Percentiles rank a stretch among this genome's conserved stretches.
Evolutionary conservation across 1,140 invertebrate genomes (phyloP).

Genomic region (Harpegnathos saltator): DNA sequence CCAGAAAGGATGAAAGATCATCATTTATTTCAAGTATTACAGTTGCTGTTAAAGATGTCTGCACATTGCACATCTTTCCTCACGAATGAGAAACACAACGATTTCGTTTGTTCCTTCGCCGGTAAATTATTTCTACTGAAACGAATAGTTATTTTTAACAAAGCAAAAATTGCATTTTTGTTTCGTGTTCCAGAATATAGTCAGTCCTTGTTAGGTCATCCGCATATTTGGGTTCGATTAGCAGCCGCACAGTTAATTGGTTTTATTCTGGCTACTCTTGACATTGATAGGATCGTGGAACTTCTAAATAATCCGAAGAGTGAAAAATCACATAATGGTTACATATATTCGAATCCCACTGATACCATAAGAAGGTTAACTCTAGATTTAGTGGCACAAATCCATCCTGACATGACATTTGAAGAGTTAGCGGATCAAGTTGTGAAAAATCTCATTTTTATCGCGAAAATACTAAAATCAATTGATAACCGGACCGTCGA

Average conservation of each 20-base stretch:
- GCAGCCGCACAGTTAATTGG: slow-evolving; percentile 91
- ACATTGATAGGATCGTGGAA: slow-evolving; percentile 87
- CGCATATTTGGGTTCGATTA: slow-evolving; percentile 92
- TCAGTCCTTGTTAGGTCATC: slow-evolving; percentile 87
- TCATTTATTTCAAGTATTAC: slow-evolving; percentile 90
- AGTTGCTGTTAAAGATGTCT: slow-evolving; percentile 88
- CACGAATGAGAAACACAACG: slow-evolving; percentile 83
- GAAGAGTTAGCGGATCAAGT: slow-evolving; percentile 89
- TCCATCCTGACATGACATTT: slow-evolving; percentile 87
- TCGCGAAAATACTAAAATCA: slow-evolving; percentile 88
- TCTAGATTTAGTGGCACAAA: slow-evolving; percentile 91
- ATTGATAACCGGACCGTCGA: slow-evolving; percentile 79
- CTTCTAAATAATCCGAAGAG: slow-evolving; percentile 79
- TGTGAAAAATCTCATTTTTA: slow-evolving; percentile 90
- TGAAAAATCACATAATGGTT: slow-evolving; percentile 80
- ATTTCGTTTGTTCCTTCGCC: slow-evolving; percentile 84
- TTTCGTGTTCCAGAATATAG: slow-evolving; percentile 81
- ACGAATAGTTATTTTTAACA: background rate
- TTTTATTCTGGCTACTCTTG: slow-evolving; percentile 88
- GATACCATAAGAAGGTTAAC: slow-evolving; percentile 89
- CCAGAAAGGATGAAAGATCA: slow-evolving; percentile 88
- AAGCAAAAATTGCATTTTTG: background rate
- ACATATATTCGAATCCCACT: slow-evolving; percentile 88
- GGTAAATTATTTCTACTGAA: slow-evolving; percentile 80
- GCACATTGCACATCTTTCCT: slow-evolving; percentile 86